A percentile compares a stretch with the other conserved stretches of the same genome.
Evolutionary conservation across 2,888 invertebrate genomes (phyloP).

Genomic region (Flabesymbios commensalis): DNA sequence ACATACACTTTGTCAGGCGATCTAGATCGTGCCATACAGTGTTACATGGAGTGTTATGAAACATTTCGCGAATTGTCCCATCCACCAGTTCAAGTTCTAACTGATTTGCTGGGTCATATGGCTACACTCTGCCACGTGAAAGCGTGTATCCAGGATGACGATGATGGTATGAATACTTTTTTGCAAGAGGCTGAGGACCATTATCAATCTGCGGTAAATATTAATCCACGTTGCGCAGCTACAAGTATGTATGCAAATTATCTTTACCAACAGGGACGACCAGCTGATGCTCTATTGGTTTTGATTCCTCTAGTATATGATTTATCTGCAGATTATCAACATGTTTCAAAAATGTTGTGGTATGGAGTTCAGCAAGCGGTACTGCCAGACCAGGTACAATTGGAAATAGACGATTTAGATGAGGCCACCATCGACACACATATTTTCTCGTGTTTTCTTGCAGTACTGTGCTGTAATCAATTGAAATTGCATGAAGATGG

Average conservation of each 20-base stretch:
- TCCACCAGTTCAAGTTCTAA: slow-evolving; percentile 50
- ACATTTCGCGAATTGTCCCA: slow-evolving; percentile 49
- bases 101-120: slow-evolving; percentile 50
- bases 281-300: slow-evolving; percentile 49
- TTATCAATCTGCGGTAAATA: slow-evolving; percentile 52
- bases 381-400: slow-evolving; percentile 54
- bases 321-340: too few relatives aligned
- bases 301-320: slow-evolving; percentile 44
- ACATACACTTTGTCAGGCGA: slow-evolving; percentile 58
- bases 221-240: slow-evolving; percentile 44
- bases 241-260: slow-evolving; percentile 57
- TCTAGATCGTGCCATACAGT: slow-evolving; percentile 57
- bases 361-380: slow-evolving; percentile 58
- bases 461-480: slow-evolving; percentile 53
- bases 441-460: slow-evolving; percentile 49
- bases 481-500: slow-evolving; percentile 44
- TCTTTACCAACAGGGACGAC: slow-evolving; percentile 54
- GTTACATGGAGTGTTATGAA: slow-evolving; percentile 55
- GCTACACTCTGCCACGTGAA: slow-evolving; percentile 59
- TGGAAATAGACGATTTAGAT: slow-evolving; percentile 55
- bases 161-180: slow-evolving; percentile 50
- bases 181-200: slow-evolving; percentile 49
- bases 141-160: slow-evolving; percentile 52
- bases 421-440: slow-evolving; percentile 52
- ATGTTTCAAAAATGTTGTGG: too few relatives aligned